Evolutionary conservation across 64 coral and sea anemone species (phyloP).

Genomic region (Stichodactyla mertensii): DNA sequence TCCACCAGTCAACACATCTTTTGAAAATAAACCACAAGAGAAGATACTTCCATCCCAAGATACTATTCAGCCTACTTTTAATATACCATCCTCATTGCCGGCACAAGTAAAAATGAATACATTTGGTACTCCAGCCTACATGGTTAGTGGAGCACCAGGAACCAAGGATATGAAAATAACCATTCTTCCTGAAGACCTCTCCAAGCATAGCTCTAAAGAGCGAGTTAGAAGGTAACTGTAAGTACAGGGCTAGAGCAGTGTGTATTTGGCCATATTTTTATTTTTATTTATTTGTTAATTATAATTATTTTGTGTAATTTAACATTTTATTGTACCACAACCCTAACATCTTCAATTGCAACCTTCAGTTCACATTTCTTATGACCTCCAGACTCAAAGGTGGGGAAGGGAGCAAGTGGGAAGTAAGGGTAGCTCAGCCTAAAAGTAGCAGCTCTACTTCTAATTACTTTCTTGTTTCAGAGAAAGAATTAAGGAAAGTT

Average conservation of each 20-base stretch:
- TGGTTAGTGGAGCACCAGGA: constrained; percentile 83
- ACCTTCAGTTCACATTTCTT: no score
- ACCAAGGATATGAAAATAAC: constrained; percentile 95
- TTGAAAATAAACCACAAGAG: neutral
- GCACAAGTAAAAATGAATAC: neutral
- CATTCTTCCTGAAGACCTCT: constrained; percentile 64
- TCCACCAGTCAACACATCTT: neutral
- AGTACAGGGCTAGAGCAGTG: neutral
- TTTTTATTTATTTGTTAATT: neutral
- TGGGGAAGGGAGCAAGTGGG: no score
- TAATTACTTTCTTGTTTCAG: constrained; percentile 15
- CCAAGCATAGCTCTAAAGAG: constrained; percentile 94
- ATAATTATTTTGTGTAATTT: no score
- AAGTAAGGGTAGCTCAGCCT: no score
- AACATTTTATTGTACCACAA: no score
- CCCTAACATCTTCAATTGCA: no score
- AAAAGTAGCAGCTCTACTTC: neutral
- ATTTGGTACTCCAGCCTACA: constrained; percentile 63
- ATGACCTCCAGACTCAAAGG: no score
- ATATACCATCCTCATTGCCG: neutral
- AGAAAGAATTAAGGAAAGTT: constrained; percentile 91
- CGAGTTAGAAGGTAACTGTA: constrained; percentile 58
- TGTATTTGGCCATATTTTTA: neutral
- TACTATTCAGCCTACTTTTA: neutral
- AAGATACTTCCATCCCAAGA: neutral